phyloP scores from a whole-genome alignment of 2,113 vertebrate species.

The Fregata magnificens region DNA sequence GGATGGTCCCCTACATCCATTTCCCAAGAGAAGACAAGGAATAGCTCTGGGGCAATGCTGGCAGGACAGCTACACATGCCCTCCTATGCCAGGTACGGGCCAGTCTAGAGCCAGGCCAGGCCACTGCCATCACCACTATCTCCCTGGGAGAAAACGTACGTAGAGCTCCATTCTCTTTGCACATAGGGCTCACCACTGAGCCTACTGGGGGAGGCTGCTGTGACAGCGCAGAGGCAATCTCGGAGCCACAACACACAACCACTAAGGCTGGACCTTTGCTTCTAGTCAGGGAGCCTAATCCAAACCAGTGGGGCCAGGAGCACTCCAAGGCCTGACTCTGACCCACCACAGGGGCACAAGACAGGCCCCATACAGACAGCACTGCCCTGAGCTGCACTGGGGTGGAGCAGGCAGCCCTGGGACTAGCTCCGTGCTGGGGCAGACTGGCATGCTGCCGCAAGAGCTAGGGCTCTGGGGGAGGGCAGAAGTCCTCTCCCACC shows the following conservation, averaged over 20 bases:
- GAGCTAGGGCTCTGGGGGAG: not conserved
- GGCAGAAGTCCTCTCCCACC: not conserved
- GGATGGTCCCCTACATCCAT: not conserved
- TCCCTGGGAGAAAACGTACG: not conserved
- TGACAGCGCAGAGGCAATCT: not conserved
- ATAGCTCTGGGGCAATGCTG: not conserved
- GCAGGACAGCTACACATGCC: rapidly evolving
- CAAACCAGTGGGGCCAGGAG: not conserved
- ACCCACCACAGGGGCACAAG: not conserved
- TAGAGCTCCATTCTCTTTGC: not conserved
- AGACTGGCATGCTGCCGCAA: not conserved
- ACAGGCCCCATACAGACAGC: not conserved
- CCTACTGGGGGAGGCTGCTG: not conserved
- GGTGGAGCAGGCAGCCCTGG: not conserved
- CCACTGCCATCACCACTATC: not conserved
- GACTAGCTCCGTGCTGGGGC: not conserved
- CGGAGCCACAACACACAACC: rapidly evolving
- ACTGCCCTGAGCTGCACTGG: rapidly evolving
- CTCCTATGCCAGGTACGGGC: rapidly evolving
- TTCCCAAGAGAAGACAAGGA: not conserved
- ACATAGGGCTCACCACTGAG: rapidly evolving
- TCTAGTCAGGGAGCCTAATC: not conserved
- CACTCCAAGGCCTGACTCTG: not conserved
- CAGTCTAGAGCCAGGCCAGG: not conserved
- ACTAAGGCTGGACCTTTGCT: not conserved